A percentile compares a stretch with the other conserved stretches of the same genome.
phyloP scores from a whole-genome alignment of 2,888 invertebrate species.

The Drosophila pseudotakahashii region DNA sequence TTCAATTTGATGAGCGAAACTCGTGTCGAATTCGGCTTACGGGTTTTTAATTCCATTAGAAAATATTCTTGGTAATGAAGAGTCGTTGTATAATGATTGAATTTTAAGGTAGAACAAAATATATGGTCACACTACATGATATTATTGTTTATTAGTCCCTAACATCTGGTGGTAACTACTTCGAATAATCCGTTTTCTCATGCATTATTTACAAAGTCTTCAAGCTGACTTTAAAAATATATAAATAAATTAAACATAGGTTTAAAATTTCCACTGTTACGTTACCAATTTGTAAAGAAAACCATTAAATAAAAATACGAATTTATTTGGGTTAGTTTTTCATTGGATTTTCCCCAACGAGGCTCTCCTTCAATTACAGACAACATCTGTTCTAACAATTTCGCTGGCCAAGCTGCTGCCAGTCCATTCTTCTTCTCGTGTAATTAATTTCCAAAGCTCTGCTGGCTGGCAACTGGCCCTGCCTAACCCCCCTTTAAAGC shows the following conservation, averaged over 20 bases:
- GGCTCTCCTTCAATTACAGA: slow-evolving; percentile 15
- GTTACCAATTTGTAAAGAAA: not conserved
- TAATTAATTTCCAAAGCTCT: slow-evolving; percentile 65
- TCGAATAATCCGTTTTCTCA: too few relatives aligned
- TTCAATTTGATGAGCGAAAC: slow-evolving; percentile 6
- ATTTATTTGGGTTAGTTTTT: not conserved
- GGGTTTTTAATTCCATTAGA: not conserved
- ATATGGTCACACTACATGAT: too few relatives aligned
- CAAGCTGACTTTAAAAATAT: too few relatives aligned
- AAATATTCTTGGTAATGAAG: not conserved
- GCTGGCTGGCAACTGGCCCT: slow-evolving; percentile 8
- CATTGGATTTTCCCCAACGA: not conserved
- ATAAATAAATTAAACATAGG: too few relatives aligned
- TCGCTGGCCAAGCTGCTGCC: slow-evolving; percentile 1
- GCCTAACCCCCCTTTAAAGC: slow-evolving; percentile 15
- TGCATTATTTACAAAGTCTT: too few relatives aligned
- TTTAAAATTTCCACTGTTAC: not conserved
- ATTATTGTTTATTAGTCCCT: too few relatives aligned
- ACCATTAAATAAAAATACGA: not conserved
- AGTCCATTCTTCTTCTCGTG: slow-evolving; percentile 9
- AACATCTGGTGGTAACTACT: too few relatives aligned
- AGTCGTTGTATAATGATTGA: too few relatives aligned
- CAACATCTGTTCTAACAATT: slow-evolving; percentile 43
- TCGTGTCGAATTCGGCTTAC: not conserved
- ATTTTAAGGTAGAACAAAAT: too few relatives aligned